Evolutionary conservation across 1,140 invertebrate species (phyloP).

Genomic region (Zaprionus kolodkinae): DNA sequence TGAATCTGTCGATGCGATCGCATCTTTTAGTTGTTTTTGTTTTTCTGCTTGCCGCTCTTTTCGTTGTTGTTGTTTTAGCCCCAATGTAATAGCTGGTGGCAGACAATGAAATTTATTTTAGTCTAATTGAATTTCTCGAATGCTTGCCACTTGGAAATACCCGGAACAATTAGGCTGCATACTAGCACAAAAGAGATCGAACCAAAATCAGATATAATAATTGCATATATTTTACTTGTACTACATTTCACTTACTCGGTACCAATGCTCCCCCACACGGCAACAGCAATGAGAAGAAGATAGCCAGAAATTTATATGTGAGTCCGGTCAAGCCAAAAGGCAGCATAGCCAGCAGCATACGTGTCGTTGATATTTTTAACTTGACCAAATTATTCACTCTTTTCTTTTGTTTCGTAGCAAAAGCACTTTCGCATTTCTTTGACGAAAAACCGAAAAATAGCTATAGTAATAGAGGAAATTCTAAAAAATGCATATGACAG

Average conservation of each 20-base stretch:
- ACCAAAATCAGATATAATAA: neutral
- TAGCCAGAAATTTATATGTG: slow-evolving; percentile 55
- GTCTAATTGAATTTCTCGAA: slow-evolving; percentile 60
- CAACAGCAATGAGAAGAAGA: slow-evolving; percentile 56
- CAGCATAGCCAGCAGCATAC: slow-evolving; percentile 57
- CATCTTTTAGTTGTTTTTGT: slow-evolving; percentile 30
- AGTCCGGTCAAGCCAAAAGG: slow-evolving; percentile 56
- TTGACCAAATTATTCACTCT: slow-evolving; percentile 54
- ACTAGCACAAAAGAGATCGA: slow-evolving; percentile 19
- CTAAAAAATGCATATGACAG: slow-evolving; percentile 45
- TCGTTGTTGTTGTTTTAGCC: slow-evolving; percentile 44
- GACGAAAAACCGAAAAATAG: slow-evolving; percentile 1
- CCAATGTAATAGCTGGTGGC: slow-evolving; percentile 46
- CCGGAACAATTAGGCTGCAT: slow-evolving; percentile 12
- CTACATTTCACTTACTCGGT: slow-evolving; percentile 74
- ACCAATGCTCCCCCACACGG: slow-evolving; percentile 60
- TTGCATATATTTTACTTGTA: slow-evolving; percentile 54
- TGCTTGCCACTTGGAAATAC: slow-evolving; percentile 46
- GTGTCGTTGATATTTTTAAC: slow-evolving; percentile 78
- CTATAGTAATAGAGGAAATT: neutral
- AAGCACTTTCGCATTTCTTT: slow-evolving; percentile 20
- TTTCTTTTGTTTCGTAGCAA: slow-evolving; percentile 20
- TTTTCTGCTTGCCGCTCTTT: slow-evolving; percentile 25
- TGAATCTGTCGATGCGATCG: slow-evolving; percentile 69
- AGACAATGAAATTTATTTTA: slow-evolving; percentile 68